phyloP scores from a whole-genome alignment of 2,113 vertebrate species.

The Albula glossodonta region DNA sequence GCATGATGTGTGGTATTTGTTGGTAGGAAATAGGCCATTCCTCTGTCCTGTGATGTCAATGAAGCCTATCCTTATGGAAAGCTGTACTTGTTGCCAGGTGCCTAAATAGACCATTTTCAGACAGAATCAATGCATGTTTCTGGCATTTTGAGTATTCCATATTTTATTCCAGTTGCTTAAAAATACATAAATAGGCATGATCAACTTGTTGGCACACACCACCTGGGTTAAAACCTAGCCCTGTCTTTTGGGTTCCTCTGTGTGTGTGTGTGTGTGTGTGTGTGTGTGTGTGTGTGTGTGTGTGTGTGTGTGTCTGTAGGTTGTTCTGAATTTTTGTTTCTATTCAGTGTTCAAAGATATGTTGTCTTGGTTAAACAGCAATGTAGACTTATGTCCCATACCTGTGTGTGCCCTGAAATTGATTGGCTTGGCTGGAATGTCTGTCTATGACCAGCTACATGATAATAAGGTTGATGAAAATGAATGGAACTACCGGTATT shows the following conservation, averaged over 20 bases:
- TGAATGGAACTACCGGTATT: not conserved
- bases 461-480: not conserved
- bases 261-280: not conserved
- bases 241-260: not conserved
- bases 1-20: not conserved
- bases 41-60: not conserved
- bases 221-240: not conserved
- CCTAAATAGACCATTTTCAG: too few species aligned
- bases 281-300: not conserved
- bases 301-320: not conserved
- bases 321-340: not conserved
- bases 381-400: not conserved
- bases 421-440: not conserved
- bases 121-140: not conserved
- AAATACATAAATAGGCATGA: not conserved
- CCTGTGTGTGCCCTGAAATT: not conserved
- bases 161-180: not conserved
- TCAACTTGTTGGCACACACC: not conserved
- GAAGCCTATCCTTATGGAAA: not conserved
- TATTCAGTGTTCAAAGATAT: not conserved
- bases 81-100: not conserved
- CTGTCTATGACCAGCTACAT: not conserved
- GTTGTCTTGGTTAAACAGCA: not conserved
- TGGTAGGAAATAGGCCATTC: not conserved
- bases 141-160: not conserved